Evolutionary conservation across 2,797 vertebrate genomes (phyloP).

Genomic region (Huso huso): DNA sequence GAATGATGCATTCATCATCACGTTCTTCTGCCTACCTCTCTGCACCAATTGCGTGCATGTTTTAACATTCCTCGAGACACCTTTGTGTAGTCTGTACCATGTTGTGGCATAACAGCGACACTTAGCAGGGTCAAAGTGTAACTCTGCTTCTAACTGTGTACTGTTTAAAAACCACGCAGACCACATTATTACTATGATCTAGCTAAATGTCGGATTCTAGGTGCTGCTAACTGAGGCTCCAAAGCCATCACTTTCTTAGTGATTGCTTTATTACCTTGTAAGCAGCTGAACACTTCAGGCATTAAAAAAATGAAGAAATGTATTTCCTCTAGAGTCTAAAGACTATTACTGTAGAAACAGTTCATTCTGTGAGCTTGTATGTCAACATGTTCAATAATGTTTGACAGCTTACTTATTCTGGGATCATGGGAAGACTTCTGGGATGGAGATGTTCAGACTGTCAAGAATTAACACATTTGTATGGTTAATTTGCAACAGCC

Average conservation of each 20-base stretch:
- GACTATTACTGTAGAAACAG: not conserved
- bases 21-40: too few relatives aligned
- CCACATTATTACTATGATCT: too few relatives aligned
- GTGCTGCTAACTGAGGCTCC: not conserved
- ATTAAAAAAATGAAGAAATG: not conserved
- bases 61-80: too few relatives aligned
- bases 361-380: not conserved
- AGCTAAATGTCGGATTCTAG: not conserved
- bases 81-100: too few relatives aligned
- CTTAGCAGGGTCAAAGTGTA: too few relatives aligned
- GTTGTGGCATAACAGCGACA: too few relatives aligned
- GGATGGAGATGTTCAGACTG: not conserved
- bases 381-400: slow-evolving; percentile 1
- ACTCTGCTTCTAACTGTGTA: too few relatives aligned
- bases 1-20: too few relatives aligned
- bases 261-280: not conserved
- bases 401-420: not conserved
- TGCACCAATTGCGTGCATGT: too few relatives aligned
- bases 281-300: not conserved
- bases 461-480: too few relatives aligned
- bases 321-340: slow-evolving; percentile 3
- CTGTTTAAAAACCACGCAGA: too few relatives aligned
- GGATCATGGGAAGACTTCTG: not conserved
- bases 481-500: not conserved
- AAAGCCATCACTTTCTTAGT: not conserved